Evolutionary conservation across 2,113 vertebrate genomes (phyloP), one percentile per base, ranked within the genome.

Genomic region (Entelurus aequoreus): DNA sequence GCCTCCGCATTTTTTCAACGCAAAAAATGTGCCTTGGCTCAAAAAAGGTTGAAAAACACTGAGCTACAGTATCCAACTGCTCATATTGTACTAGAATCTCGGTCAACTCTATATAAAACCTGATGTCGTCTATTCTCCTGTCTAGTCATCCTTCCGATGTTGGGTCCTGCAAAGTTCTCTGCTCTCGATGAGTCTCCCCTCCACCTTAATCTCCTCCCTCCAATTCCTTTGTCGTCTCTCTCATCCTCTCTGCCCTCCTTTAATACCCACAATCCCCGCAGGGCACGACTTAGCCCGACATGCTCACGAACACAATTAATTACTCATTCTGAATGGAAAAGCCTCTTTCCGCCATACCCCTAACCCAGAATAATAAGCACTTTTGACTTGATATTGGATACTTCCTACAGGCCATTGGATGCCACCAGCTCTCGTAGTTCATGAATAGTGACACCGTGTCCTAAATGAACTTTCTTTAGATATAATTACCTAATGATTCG

Each of bases 261-360:
- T 85, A 88, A 86, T 87, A 84, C 74, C 85, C 77, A 82, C 78
- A 84, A 80, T 82, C 79, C 74, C 80, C 78, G 71, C 65, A 62
- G 82, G 84, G 82, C 71, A 80, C 53, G 37, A 75, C 80, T 80
- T 84, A 79, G 81, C 74, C 72, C 47, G 56, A 84, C 82, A 85
- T 78, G 78, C 76, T 75, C 56, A 65, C 72, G 72, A 75, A 81
- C 83, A 80, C 87, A 85, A 88, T 88, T 84, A 81, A 86, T 85
- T 86, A 82, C 82, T 75, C 78, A 79, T 78, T 86, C 75, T 79
- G 77, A 84, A 84, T 83, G 55, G 76, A 82, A 88, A 87, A 84
- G 62, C 60, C 75, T 73, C 74, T 85, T 84, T 87, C 75, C 64
- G 54, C 72, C 62, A 65, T 60, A 66, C 69, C 75, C 82, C 79